A percentile compares a stretch with the other conserved stretches of the same genome.
These are phyloP conservation scores for Scelioninae gen. 2 DNA, from an alignment of 2,888 invertebrate species.

Conservation along the genomic window DNA sequence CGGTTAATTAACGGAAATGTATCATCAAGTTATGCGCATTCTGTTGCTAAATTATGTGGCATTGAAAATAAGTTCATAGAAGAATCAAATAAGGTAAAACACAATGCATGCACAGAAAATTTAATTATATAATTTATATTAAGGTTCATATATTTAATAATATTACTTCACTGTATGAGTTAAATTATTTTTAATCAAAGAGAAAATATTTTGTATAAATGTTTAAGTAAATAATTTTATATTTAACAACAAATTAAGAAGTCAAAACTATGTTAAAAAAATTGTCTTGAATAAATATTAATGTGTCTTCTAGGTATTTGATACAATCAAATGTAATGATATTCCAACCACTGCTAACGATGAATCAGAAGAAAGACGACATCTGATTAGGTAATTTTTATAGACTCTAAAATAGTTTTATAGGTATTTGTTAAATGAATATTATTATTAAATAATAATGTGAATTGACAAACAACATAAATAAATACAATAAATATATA, in stretches of 20 bases:
- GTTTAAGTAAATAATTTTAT: too few relatives aligned
- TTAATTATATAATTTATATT: background rate
- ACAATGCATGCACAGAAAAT: too few relatives aligned
- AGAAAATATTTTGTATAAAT: too few relatives aligned
- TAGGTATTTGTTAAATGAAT: background rate
- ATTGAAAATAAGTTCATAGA: slow-evolving; percentile 39
- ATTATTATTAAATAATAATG: too few relatives aligned
- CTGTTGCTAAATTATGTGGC: slow-evolving; percentile 51
- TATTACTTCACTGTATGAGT: too few relatives aligned
- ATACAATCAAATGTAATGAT: slow-evolving; percentile 28
- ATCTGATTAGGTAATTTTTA: slow-evolving; percentile 21
- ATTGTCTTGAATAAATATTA: background rate
- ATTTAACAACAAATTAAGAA: too few relatives aligned
- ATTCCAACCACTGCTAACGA: slow-evolving; percentile 11
- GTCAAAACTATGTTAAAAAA: background rate
- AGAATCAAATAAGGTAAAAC: slow-evolving; percentile 43
- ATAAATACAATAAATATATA: too few relatives aligned
- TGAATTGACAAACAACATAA: too few relatives aligned
- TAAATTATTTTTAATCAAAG: too few relatives aligned
- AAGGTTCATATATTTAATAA: background rate
- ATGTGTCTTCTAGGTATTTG: slow-evolving; percentile 22
- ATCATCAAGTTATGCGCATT: slow-evolving; percentile 55
- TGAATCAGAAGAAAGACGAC: slow-evolving; percentile 15
- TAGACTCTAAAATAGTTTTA: background rate
- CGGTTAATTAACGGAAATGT: slow-evolving; percentile 48